Base-by-base conservation (phyloP, 2,797 vertebrate species). In the Tenualosa ilisha region DNA sequence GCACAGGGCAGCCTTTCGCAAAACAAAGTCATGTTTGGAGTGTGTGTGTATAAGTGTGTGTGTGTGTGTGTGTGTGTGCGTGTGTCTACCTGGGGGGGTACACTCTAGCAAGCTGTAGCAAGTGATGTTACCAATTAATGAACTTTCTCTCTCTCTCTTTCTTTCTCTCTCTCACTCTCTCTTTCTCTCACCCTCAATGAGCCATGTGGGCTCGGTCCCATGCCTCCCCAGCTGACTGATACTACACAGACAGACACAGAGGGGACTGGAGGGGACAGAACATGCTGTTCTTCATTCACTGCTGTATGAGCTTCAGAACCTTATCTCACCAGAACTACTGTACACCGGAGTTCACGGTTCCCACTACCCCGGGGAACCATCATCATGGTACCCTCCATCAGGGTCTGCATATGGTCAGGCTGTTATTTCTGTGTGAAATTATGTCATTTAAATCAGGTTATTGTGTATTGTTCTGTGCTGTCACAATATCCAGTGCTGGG, bases 1-100 rank as follows among this genome's bases (percentile, higher is more conserved):
- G 15, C 12, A 31, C 31, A 17, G 13, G 72, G 22, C 40, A 79
- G 37, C 40, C 40, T 79, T 22, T n/a, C 17, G 17, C 40, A 79
- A 79, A 79, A 79, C 72, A 72, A 72, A 37, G 65, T 37, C 31
- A 46, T 79, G 72, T 79, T 79, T 79, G 40, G 37, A 79, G 72
- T 22, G 72, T 31, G 63, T 31, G 26, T 2, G 59, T 63, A 5
- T 20, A 4, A 20, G 56, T 59, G 56, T 59, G 56, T 61, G 59
- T 59, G 6, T 61, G 59, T 24, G 59, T 61, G 59, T 61, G 37
- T 79, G 72, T 79, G 40, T 79, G 5, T 43, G 37, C 46, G 37
- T 79, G 37, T 4, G 0, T n/a, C 17, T 9, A 8, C 63, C 2
- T 79, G 72, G 31, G n/a, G 59, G 46, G 1, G 50, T 2, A 50